Evolutionary conservation across 2,888 invertebrate species (phyloP), one percentile per base, ranked within the genome.

Genomic region (Xestia c-nigrum): DNA sequence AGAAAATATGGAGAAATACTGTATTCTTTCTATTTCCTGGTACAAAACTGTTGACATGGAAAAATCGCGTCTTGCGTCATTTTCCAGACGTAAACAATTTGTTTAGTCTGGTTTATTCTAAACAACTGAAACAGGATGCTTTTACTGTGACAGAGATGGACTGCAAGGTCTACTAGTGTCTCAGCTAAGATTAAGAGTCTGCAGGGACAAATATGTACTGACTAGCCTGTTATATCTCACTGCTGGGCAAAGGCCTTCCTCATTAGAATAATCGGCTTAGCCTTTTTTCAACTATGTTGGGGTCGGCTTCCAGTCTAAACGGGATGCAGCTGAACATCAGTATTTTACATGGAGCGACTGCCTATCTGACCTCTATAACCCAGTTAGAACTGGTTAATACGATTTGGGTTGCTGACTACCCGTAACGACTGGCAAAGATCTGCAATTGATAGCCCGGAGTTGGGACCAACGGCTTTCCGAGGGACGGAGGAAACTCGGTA

Each of bases 61-160:
- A 73, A 63, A 63, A 64, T 12, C 0, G n/a, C 19, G 14, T 12
- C 59, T 10, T 68, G 31, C 67, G 59, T 76, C 43, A 76, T 9
- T 76, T 1, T 76, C 4, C 31, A 46, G 69, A 61, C 43, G 31
- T 69, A 46, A 69, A 67, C 43, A 76, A 75, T 31, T 75, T 68
- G 50, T 68, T 76, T 61, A 76, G 43, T 76, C 46, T 77, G 14
- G 21, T 24, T 63, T 70, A 52, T 38, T 46, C 21, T 63, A 52
- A 76, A 69, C 61, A 69, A 68, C 21, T 61, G 14, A 40, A 31
- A 16, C 10, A 38, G 6, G 5, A 40, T 16, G 12, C 21, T 55
- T 77, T 63, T 43, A 59, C 19, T 52, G 21, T 55, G 19, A 31
- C 38, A 12, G 7, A 74, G 19, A 16, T 46, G n/a, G 31, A 5